A percentile compares a stretch with the other conserved stretches of the same genome.
These are phyloP conservation scores for Trisateles emortualis DNA, from an alignment of 2,888 invertebrate species.

Conservation along the genomic window DNA sequence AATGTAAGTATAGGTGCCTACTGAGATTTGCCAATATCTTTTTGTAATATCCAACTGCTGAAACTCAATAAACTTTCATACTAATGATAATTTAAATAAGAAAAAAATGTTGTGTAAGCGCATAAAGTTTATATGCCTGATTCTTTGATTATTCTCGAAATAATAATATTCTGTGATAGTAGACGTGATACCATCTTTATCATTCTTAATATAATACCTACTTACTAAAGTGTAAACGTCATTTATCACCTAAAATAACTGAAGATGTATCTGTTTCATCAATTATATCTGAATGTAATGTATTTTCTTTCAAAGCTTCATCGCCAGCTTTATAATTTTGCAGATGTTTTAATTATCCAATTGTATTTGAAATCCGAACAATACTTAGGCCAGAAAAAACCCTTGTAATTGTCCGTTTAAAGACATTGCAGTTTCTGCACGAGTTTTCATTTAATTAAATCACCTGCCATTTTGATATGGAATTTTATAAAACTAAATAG, in stretches of 20 bases:
- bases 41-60: constrained; percentile 35
- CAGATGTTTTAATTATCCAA: constrained; percentile 13
- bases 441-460: constrained; percentile 21
- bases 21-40: constrained; percentile 52
- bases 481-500: constrained; percentile 26
- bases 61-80: constrained; percentile 43
- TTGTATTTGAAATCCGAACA: constrained; percentile 16
- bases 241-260: constrained; percentile 63
- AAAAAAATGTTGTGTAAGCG: constrained; percentile 57
- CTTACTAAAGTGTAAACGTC: constrained; percentile 57
- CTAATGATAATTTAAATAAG: constrained; percentile 54
- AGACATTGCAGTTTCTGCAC: too few species aligned
- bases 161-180: constrained; percentile 86
- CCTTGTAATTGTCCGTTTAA: too few species aligned
- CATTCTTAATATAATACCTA: constrained; percentile 50
- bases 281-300: constrained; percentile 9
- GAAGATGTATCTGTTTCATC: constrained; percentile 27
- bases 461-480: constrained; percentile 36
- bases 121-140: constrained; percentile 64
- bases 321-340: constrained; percentile 27
- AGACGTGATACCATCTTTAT: constrained; percentile 83
- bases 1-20: constrained; percentile 57
- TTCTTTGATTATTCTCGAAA: constrained; percentile 72
- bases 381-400: too few species aligned
- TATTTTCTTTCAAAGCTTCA: constrained; percentile 24